Conservation (phyloP, 1,140 invertebrate species). For the Scaptomyza montana region DNA sequence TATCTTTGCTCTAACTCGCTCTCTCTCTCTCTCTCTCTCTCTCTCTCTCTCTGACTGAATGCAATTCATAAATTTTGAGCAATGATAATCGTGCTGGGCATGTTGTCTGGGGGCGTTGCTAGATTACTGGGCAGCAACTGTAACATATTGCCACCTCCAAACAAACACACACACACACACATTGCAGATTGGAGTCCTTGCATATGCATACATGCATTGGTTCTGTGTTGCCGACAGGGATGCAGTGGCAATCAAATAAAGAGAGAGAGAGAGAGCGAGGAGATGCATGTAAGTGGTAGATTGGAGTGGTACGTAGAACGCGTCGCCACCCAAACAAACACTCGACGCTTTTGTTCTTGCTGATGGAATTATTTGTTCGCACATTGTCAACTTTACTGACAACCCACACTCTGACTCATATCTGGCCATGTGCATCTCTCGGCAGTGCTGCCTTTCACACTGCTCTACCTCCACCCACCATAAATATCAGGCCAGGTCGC, state of each 20-base stretch:
- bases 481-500: slow-evolving; percentile 7
- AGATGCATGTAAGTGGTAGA: not conserved
- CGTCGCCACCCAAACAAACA: slow-evolving; percentile 77
- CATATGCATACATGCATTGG: slow-evolving; percentile 60
- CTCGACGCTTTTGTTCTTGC: slow-evolving; percentile 82
- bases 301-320: slow-evolving; percentile 10
- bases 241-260: slow-evolving; percentile 6
- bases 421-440: slow-evolving; percentile 54
- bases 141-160: slow-evolving; percentile 55
- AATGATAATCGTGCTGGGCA: slow-evolving; percentile 66
- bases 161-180: not conserved
- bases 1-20: not conserved
- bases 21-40: not conserved
- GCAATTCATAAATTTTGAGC: slow-evolving; percentile 77
- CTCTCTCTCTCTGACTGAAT: slow-evolving; percentile 9
- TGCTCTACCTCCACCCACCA: slow-evolving; percentile 11
- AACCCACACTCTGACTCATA: slow-evolving; percentile 45
- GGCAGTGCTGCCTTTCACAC: slow-evolving; percentile 15
- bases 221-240: slow-evolving; percentile 51
- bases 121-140: slow-evolving; percentile 48
- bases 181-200: slow-evolving; percentile 14
- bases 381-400: slow-evolving; percentile 80
- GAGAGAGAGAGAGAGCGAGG: not conserved
- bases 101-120: slow-evolving; percentile 25
- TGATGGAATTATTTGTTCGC: slow-evolving; percentile 83